Conservation (phyloP, 2,113 vertebrate species). For the Thunnus thynnus region DNA sequence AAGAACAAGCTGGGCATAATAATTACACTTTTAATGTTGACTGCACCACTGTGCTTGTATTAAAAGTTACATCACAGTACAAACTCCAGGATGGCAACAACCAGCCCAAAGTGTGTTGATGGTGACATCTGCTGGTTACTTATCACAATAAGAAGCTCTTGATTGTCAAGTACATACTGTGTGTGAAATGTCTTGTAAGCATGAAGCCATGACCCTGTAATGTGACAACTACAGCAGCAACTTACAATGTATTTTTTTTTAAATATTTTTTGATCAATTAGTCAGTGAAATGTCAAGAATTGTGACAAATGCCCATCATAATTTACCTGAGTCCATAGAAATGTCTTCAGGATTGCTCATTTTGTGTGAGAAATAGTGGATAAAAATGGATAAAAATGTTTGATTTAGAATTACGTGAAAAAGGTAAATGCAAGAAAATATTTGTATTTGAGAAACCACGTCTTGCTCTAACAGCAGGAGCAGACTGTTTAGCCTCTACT, state of each 20-base stretch:
- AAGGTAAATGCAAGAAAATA: too few relatives aligned
- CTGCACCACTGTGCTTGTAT: background rate
- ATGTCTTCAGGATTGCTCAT: too few relatives aligned
- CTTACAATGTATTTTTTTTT: too few relatives aligned
- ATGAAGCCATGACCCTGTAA: background rate
- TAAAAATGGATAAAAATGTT: too few relatives aligned
- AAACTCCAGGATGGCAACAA: too few relatives aligned
- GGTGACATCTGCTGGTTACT: slow-evolving; percentile 81
- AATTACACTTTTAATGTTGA: background rate
- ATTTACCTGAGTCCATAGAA: too few relatives aligned
- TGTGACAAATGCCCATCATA: background rate
- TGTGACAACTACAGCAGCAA: background rate
- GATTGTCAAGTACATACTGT: background rate
- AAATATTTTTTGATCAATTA: too few relatives aligned
- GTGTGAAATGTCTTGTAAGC: background rate
- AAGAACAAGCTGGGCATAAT: background rate
- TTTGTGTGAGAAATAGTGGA: too few relatives aligned
- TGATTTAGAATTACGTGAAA: too few relatives aligned
- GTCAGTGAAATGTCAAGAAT: background rate
- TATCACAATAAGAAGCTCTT: background rate
- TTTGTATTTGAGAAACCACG: too few relatives aligned
- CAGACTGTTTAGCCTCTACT: too few relatives aligned
- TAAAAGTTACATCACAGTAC: background rate
- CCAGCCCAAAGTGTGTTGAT: slow-evolving; percentile 50
- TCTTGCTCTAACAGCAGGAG: too few relatives aligned